Percentiles rank a stretch among this genome's conserved stretches.
phyloP scores from a whole-genome alignment of 2,888 invertebrate species.

The Acanthosepion lycidas region DNA sequence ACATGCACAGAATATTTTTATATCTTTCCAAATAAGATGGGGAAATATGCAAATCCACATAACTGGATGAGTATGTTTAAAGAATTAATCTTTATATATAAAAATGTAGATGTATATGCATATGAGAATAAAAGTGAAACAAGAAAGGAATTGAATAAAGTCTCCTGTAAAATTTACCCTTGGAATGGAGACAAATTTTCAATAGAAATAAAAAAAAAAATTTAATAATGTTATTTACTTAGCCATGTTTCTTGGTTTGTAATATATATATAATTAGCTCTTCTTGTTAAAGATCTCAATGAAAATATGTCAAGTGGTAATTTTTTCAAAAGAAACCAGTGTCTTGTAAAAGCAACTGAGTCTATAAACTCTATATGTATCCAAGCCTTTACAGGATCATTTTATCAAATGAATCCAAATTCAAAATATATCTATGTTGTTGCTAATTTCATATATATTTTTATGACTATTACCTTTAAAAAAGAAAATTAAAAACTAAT shows the following conservation, averaged over 20 bases:
- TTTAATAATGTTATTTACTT: neutral
- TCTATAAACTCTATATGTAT: too few relatives aligned
- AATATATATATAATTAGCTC: neutral
- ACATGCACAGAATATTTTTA: neutral
- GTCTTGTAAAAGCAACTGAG: too few relatives aligned
- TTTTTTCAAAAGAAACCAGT: neutral
- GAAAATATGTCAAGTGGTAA: neutral
- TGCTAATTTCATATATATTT: too few relatives aligned
- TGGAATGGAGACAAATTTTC: neutral
- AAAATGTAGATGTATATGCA: neutral
- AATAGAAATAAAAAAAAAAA: neutral
- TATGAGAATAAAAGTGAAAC: neutral
- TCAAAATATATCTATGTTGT: too few relatives aligned
- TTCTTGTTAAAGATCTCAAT: neutral
- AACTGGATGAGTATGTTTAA: neutral
- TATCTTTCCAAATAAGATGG: neutral
- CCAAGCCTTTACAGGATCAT: too few relatives aligned
- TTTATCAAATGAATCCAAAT: too few relatives aligned
- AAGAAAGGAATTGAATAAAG: neutral
- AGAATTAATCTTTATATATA: neutral
- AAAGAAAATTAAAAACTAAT: too few relatives aligned
- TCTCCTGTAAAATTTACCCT: neutral
- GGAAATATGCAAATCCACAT: neutral
- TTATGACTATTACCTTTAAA: too few relatives aligned
- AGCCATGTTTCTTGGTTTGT: neutral